A percentile compares a stretch with the other conserved stretches of the same genome.
Evolutionary conservation across 2,113 vertebrate genomes (phyloP).

Genomic region (Anser cygnoides): DNA sequence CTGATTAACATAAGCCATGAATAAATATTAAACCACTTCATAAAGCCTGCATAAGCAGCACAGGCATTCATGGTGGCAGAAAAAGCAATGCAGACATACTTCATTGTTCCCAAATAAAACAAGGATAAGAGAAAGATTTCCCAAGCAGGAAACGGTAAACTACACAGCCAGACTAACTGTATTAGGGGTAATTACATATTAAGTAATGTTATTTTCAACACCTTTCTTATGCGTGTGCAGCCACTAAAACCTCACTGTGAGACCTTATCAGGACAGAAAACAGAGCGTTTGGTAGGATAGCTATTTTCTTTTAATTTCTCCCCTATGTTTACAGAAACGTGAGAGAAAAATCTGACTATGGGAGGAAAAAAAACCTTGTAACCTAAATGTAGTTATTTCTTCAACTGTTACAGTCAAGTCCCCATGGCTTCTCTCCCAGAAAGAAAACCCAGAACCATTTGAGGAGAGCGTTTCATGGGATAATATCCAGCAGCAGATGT

Average conservation of each 20-base stretch:
- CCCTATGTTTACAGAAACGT: conserved; percentile 38
- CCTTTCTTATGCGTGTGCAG: conserved; percentile 42
- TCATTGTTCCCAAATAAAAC: conserved; percentile 70
- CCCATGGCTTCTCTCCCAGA: conserved; percentile 6
- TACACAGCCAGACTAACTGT: conserved; percentile 38
- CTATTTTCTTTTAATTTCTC: conserved; percentile 48
- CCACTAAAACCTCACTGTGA: conserved; percentile 42
- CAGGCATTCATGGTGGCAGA: conserved; percentile 5
- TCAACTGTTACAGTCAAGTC: conserved; percentile 8
- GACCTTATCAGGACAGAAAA: conserved; percentile 49
- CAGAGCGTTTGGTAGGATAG: conserved; percentile 44
- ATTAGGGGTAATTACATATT: not conserved
- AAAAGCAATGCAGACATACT: conserved; percentile 42
- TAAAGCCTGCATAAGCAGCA: not conserved
- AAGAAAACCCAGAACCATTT: not conserved
- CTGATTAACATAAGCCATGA: conserved; percentile 55
- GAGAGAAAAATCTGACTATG: not conserved
- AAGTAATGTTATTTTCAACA: conserved; percentile 41
- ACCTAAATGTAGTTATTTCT: conserved; percentile 36
- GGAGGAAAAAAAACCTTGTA: conserved; percentile 3
- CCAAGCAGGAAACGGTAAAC: conserved; percentile 28
- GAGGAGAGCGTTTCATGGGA: conserved; percentile 33
- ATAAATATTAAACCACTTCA: conserved; percentile 47
- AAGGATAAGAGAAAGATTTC: conserved; percentile 27
- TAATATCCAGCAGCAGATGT: conserved; percentile 59